Percentiles rank a stretch among this genome's conserved stretches.
These are phyloP conservation scores for Rhagoletis pomonella DNA, from an alignment of 1,140 invertebrate genomes.

Conservation along the genomic window DNA sequence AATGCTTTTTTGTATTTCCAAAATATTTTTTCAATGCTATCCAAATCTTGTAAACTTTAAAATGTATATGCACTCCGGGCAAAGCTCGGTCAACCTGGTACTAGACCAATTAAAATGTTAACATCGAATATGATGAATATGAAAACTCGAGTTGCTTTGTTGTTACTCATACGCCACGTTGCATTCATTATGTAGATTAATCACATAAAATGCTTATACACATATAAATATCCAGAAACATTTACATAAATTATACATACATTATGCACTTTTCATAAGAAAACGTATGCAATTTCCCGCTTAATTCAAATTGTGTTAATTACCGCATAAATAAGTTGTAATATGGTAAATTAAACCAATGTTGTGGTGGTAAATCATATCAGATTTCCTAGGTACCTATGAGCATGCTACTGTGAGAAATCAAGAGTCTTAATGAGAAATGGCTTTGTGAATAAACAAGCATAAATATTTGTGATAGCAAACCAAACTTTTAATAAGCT, in stretches of 20 bases:
- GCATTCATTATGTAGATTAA: background rate
- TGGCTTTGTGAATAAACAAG: background rate
- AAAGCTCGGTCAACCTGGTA: no score
- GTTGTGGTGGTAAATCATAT: background rate
- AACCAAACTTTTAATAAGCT: constrained; percentile 30
- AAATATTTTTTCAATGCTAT: no score
- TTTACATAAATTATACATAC: background rate
- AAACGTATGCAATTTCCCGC: constrained; percentile 11
- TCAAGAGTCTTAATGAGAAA: background rate
- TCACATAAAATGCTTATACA: no score
- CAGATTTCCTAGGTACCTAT: background rate
- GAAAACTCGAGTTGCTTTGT: no score
- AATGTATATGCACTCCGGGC: no score
- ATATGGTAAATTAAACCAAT: constrained; percentile 13
- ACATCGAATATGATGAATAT: no score
- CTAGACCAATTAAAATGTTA: no score
- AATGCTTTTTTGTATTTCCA: no score
- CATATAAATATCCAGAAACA: background rate
- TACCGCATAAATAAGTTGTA: constrained; percentile 31
- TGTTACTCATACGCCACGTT: constrained; percentile 15
- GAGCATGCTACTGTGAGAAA: background rate
- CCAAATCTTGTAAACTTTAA: no score
- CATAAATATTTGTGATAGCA: constrained; percentile 23
- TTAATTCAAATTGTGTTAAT: constrained; percentile 30
- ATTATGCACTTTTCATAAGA: background rate